Percentiles rank a stretch among this genome's conserved stretches.
Evolutionary conservation across 2,113 vertebrate genomes (phyloP).

Genomic region (Cavia aperea): DNA sequence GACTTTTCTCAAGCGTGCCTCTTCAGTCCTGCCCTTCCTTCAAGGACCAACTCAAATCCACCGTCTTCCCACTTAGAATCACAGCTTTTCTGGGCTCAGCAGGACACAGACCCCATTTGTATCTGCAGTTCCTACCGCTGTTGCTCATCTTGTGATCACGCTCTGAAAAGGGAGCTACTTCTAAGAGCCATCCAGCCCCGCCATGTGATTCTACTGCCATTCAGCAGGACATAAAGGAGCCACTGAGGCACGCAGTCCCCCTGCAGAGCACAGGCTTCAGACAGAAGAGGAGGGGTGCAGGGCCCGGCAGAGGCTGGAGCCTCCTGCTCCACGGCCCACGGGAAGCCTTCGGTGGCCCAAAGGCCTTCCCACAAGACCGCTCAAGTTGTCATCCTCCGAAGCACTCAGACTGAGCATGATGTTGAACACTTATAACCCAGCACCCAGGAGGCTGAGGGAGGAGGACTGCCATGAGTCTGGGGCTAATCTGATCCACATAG

Average conservation of each 20-base stretch:
- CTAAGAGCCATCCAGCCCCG: not conserved
- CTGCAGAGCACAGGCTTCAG: not conserved
- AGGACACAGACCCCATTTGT: not conserved
- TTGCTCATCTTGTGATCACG: not conserved
- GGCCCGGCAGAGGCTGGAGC: not conserved
- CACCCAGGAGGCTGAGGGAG: not conserved
- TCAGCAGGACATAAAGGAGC: not conserved
- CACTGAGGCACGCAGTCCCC: not conserved
- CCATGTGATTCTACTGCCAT: not conserved
- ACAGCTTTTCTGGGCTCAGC: not conserved
- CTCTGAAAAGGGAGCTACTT: not conserved
- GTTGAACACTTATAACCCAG: not conserved
- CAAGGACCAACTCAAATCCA: not conserved
- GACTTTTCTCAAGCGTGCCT: not conserved
- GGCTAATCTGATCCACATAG: not conserved
- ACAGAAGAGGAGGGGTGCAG: no score
- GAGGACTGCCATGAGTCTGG: not conserved
- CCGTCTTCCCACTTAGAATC: not conserved
- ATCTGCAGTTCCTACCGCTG: not conserved
- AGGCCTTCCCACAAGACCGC: not conserved
- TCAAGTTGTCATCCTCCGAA: not conserved
- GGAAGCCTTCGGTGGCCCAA: not conserved
- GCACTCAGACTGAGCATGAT: not conserved
- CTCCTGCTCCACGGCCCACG: no score
- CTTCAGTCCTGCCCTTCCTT: not conserved